phyloP scores from a whole-genome alignment of 2,113 vertebrate species.

The Paramisgurnus dabryanus region DNA sequence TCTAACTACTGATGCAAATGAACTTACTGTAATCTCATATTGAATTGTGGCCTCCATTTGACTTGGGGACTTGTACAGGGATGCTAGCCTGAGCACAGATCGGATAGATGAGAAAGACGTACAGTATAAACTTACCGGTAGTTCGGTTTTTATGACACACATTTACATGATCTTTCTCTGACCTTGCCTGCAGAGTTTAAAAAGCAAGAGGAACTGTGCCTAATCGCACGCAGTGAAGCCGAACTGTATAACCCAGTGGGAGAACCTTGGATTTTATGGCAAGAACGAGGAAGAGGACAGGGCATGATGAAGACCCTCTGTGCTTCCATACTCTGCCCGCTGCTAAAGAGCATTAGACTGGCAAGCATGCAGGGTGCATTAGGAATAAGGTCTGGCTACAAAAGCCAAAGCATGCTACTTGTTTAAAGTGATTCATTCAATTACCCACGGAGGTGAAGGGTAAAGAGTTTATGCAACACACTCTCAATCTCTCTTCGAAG shows the following conservation, averaged over 20 bases:
- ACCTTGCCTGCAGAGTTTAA: slow-evolving; percentile 15
- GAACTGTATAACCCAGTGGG: neutral
- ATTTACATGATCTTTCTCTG: neutral
- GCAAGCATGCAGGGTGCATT: slow-evolving; percentile 38
- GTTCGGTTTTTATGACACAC: neutral
- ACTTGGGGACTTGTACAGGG: slow-evolving; percentile 72
- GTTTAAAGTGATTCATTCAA: slow-evolving; percentile 35
- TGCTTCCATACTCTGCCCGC: neutral
- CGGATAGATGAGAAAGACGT: neutral
- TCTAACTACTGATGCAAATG: neutral
- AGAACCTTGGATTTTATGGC: slow-evolving; percentile 33
- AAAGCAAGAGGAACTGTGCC: neutral
- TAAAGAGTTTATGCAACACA: slow-evolving; percentile 47
- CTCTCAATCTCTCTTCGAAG: neutral
- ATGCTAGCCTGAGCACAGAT: slow-evolving; percentile 56
- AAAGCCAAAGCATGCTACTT: slow-evolving; percentile 31
- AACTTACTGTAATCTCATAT: slow-evolving; percentile 70
- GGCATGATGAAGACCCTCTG: neutral
- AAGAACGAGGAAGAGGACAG: neutral
- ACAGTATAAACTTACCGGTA: neutral
- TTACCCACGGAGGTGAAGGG: slow-evolving; percentile 40
- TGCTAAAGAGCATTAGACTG: neutral
- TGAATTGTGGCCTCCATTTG: slow-evolving; percentile 61
- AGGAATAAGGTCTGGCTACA: slow-evolving; percentile 29
- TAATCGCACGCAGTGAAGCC: neutral